Evolutionary conservation across 2,113 vertebrate genomes (phyloP).

Genomic region (Eurystomus gularis): DNA sequence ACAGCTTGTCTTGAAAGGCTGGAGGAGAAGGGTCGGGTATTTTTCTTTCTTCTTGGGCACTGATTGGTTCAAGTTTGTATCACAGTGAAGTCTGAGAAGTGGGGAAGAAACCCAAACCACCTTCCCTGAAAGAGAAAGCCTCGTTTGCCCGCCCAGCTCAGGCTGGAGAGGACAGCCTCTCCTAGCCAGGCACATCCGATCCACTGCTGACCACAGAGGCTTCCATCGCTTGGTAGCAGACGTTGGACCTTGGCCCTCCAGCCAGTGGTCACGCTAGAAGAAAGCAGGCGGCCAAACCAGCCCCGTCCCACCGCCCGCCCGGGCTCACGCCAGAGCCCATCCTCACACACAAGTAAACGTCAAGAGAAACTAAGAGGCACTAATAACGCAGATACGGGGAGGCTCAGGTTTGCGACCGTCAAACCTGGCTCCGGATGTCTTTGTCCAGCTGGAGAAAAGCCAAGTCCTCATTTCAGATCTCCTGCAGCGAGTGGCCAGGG

Average conservation of each 20-base stretch:
- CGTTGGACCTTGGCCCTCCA: background rate
- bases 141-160: fast-evolving
- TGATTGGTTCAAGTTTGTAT: slow-evolving; percentile 62
- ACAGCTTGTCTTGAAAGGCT: background rate
- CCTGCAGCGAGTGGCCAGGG: slow-evolving; percentile 87
- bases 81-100: slow-evolving; percentile 68
- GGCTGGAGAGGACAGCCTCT: background rate
- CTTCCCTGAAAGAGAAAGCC: slow-evolving; percentile 17
- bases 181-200: background rate
- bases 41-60: slow-evolving; percentile 54
- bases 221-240: background rate
- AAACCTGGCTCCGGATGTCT: background rate
- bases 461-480: slow-evolving; percentile 72
- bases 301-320: background rate
- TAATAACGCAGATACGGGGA: background rate
- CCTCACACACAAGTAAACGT: slow-evolving; percentile 37
- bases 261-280: background rate
- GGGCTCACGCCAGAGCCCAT: background rate
- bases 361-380: slow-evolving; percentile 67
- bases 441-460: background rate
- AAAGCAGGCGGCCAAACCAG: background rate
- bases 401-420: background rate
- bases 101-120: slow-evolving; percentile 21
- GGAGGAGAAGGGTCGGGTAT: background rate
- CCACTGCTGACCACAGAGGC: background rate